Conservation (phyloP, 2,888 invertebrate species). For the Poecilobothrus nobilitatus region DNA sequence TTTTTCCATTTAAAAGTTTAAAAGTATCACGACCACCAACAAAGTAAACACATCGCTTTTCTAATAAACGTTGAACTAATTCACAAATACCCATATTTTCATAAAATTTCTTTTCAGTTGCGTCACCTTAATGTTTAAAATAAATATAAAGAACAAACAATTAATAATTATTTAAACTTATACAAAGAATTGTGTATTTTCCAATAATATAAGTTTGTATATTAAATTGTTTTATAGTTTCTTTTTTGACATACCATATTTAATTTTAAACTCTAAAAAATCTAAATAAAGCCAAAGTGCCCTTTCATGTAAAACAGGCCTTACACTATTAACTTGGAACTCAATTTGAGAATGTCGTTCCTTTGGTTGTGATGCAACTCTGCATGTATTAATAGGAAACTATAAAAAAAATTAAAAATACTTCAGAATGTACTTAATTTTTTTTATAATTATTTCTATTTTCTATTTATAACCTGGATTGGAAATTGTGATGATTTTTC, state of each 20-base stretch:
- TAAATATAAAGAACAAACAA: no score
- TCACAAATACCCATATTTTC: neutral
- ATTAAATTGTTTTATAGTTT: no score
- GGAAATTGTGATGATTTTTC: conserved; percentile 20
- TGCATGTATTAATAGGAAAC: conserved; percentile 25
- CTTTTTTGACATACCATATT: conserved; percentile 23
- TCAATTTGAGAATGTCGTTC: conserved; percentile 19
- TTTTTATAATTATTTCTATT: neutral
- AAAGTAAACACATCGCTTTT: neutral
- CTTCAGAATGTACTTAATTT: neutral
- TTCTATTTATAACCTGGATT: conserved; percentile 12
- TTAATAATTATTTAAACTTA: no score
- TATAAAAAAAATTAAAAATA: conserved; percentile 13
- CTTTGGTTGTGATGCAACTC: conserved; percentile 23
- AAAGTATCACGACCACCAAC: neutral
- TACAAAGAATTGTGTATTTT: no score
- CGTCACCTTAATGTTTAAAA: no score
- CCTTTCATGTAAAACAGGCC: conserved; percentile 56
- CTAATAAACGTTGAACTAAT: neutral
- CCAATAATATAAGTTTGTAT: no score
- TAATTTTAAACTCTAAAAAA: conserved; percentile 51
- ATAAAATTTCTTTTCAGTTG: neutral
- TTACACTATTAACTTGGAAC: conserved; percentile 45
- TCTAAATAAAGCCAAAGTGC: conserved; percentile 50
- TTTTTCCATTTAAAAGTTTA: neutral